phyloP scores from a whole-genome alignment of 2,113 vertebrate species.

The Pseudorasbora parva region DNA sequence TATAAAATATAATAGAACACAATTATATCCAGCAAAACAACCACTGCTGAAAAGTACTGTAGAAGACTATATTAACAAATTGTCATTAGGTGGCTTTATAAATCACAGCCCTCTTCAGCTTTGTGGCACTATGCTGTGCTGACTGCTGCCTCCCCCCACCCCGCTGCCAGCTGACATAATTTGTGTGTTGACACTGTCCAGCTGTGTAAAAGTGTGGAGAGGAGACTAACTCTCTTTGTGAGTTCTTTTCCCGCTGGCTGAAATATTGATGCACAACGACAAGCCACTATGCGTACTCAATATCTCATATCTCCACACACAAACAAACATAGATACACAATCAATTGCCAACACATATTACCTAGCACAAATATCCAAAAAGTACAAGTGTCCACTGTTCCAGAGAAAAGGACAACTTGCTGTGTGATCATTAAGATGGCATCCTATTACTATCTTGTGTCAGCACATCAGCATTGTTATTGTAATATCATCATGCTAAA shows the following conservation, averaged over 20 bases:
- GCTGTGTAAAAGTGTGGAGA: conserved; percentile 48
- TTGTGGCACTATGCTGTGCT: background rate
- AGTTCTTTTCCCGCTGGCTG: conserved; percentile 14
- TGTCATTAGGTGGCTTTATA: background rate
- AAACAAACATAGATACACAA: background rate
- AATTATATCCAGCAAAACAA: background rate
- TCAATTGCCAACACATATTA: background rate
- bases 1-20: background rate
- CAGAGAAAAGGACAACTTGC: background rate
- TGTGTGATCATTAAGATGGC: background rate
- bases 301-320: conserved; percentile 34
- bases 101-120: background rate
- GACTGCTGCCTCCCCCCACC: conserved; percentile 2
- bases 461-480: background rate
- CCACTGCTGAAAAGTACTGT: background rate
- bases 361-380: background rate
- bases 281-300: conserved; percentile 20
- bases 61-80: background rate
- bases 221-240: conserved; percentile 39
- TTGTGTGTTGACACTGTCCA: conserved; percentile 52
- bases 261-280: conserved; percentile 39
- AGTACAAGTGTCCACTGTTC: background rate
- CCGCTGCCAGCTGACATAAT: conserved; percentile 29
- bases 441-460: background rate
- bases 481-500: background rate